These are phyloP conservation scores for Flexamia atlantica DNA, from an alignment of 2,888 invertebrate genomes.

Conservation along the genomic window DNA sequence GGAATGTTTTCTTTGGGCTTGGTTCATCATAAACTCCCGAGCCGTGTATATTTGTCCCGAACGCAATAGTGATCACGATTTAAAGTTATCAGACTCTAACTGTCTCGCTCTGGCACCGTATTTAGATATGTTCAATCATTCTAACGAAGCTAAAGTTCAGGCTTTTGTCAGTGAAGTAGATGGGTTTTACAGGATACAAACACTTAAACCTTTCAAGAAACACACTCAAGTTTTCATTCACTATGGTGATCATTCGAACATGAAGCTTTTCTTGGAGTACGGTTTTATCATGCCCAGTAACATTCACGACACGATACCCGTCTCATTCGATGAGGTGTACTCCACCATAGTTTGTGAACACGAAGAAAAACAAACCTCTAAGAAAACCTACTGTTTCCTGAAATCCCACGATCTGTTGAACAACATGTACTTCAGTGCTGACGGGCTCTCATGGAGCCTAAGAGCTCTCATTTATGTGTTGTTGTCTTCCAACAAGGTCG, in stretches of 20 bases:
- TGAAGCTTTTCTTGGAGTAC: conserved; percentile 90
- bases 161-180: conserved; percentile 77
- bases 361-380: conserved; percentile 65
- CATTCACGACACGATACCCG: conserved; percentile 81
- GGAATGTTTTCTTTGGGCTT: conserved; percentile 85
- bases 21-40: conserved; percentile 85
- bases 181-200: conserved; percentile 77
- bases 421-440: conserved; percentile 67
- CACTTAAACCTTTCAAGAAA: conserved; percentile 77
- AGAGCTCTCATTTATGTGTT: conserved; percentile 70
- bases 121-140: conserved; percentile 94
- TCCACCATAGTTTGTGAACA: conserved; percentile 64
- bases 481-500: conserved; percentile 66
- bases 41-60: conserved; percentile 80
- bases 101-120: conserved; percentile 88
- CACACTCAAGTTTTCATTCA: conserved; percentile 91
- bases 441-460: conserved; percentile 71
- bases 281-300: conserved; percentile 88
- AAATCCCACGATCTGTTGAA: conserved; percentile 78
- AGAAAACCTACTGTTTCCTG: conserved; percentile 79
- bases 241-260: conserved; percentile 90
- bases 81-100: conserved; percentile 71
- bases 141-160: conserved; percentile 72
- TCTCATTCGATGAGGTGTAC: conserved; percentile 78
- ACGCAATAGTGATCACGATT: conserved; percentile 67